phyloP scores from a whole-genome alignment of 2,797 vertebrate genomes.

The Ceryle rudis region DNA sequence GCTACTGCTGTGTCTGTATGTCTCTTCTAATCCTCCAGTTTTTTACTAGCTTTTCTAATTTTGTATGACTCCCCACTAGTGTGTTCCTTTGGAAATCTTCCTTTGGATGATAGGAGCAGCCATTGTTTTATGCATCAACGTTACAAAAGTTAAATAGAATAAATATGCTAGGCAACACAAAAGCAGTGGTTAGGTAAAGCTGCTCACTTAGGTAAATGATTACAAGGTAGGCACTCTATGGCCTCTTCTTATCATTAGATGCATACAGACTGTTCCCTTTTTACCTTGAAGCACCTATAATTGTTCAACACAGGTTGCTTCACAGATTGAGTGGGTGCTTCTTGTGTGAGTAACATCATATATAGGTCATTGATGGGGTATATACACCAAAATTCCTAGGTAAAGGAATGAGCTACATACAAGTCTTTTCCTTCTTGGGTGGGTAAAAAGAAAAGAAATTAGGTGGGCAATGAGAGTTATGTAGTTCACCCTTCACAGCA shows the following conservation, averaged over 20 bases:
- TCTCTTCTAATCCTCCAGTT: fast-evolving
- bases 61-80: not conserved
- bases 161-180: not conserved
- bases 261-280: not conserved
- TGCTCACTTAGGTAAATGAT: not conserved
- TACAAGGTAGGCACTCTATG: not conserved
- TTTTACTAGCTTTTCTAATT: not conserved
- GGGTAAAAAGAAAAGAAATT: not conserved
- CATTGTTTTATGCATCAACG: not conserved
- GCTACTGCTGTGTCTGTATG: not conserved
- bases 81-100: not conserved
- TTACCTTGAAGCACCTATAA: not conserved
- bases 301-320: not conserved
- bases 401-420: not conserved
- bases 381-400: not conserved
- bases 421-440: not conserved
- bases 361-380: not conserved
- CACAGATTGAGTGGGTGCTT: not conserved
- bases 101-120: not conserved
- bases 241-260: not conserved
- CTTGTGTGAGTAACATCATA: not conserved
- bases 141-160: fast-evolving
- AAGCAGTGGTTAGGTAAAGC: not conserved
- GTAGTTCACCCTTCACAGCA: not conserved
- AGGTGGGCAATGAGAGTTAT: not conserved